Percentiles rank a stretch among this genome's conserved stretches.
Conservation (phyloP, 2,113 vertebrate species). For the Potamarius usumacintae region DNA sequence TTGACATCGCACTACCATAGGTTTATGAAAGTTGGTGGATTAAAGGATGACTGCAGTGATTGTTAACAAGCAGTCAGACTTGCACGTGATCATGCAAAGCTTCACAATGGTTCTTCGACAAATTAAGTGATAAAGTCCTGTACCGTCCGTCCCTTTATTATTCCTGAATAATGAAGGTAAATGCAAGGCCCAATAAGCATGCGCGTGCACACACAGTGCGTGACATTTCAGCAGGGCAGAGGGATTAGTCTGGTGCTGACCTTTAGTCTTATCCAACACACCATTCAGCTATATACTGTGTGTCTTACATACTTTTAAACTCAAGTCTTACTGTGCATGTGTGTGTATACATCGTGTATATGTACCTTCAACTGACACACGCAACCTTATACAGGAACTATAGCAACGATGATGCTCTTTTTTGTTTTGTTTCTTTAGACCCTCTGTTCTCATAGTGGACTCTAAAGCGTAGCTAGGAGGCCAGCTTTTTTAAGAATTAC, state of each 20-base stretch:
- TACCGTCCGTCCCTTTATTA: neutral
- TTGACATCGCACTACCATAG: no score
- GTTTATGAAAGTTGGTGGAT: neutral
- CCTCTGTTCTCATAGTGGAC: neutral
- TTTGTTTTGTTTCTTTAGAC: neutral
- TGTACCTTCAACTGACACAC: neutral
- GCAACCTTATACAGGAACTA: neutral
- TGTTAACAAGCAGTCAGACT: neutral
- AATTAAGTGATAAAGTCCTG: neutral
- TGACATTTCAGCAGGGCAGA: neutral
- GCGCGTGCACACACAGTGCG: neutral
- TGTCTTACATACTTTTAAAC: neutral
- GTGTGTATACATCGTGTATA: neutral
- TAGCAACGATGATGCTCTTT: neutral
- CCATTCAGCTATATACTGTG: neutral
- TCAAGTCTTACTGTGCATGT: neutral
- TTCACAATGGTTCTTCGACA: neutral
- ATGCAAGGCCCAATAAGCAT: no score
- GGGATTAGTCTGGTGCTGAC: constrained; percentile 11
- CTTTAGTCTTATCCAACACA: constrained; percentile 26
- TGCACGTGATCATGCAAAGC: neutral
- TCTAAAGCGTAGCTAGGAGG: neutral
- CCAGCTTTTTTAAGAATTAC: neutral
- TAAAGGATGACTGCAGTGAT: neutral
- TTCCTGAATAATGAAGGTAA: neutral